Conservation (phyloP, 2,888 invertebrate species). For the Phymatocera aterrima region DNA sequence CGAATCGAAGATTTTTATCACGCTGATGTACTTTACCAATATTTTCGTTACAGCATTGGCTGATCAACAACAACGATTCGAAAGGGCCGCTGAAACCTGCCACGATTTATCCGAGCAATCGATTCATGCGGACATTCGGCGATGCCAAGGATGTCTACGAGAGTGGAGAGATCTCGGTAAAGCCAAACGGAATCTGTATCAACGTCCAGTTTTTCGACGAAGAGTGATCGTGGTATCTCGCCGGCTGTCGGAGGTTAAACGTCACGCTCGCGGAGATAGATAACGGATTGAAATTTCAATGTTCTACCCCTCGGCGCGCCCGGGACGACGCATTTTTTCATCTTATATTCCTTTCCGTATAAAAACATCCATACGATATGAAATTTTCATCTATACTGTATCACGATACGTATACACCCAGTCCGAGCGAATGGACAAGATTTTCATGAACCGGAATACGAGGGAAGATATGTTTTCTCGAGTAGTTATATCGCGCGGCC, state of each 20-base stretch:
- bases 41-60: slow-evolving; percentile 51
- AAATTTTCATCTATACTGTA: no score
- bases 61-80: slow-evolving; percentile 50
- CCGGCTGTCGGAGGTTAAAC: not conserved
- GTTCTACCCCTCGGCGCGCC: no score
- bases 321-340: not conserved
- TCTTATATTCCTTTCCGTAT: no score
- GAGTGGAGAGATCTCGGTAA: slow-evolving; percentile 52
- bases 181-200: slow-evolving; percentile 56
- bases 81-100: slow-evolving; percentile 49
- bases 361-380: no score
- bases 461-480: not conserved
- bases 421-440: no score
- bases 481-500: no score
- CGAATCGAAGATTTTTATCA: not conserved
- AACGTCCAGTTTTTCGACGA: slow-evolving; percentile 58
- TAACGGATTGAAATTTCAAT: not conserved
- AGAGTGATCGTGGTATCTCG: slow-evolving; percentile 23
- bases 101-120: slow-evolving; percentile 48
- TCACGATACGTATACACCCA: no score
- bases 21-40: no score
- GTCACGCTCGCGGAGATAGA: not conserved
- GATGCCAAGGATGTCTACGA: slow-evolving; percentile 52
- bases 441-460: not conserved
- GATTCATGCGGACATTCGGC: slow-evolving; percentile 51